A percentile compares a stretch with the other conserved stretches of the same genome.
Evolutionary conservation across 2,888 invertebrate species (phyloP).

Genomic region (Ormyrus pomaceus): DNA sequence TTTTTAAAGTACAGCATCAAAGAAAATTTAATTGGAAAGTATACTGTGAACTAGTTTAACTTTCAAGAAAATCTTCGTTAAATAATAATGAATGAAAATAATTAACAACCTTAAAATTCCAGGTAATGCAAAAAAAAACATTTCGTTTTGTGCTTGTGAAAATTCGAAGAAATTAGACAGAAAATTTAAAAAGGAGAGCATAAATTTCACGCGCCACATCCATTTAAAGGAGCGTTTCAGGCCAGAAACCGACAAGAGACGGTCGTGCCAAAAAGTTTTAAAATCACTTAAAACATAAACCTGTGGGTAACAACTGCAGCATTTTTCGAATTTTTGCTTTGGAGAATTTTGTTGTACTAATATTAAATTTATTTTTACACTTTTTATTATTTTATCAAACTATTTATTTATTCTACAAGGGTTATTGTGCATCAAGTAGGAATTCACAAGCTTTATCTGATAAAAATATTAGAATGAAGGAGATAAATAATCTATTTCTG

Average conservation of each 20-base stretch:
- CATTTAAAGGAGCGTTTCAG: conserved; percentile 47
- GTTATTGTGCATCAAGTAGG: too few species aligned
- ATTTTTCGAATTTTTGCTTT: conserved; percentile 35
- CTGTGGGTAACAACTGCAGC: conserved; percentile 44
- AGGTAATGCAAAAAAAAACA: neutral
- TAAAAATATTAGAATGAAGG: too few species aligned
- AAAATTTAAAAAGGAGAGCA: conserved; percentile 44
- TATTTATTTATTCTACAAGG: too few species aligned
- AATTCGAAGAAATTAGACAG: conserved; percentile 48
- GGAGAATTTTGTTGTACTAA: neutral
- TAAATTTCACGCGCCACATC: conserved; percentile 47
- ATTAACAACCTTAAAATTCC: conserved; percentile 23
- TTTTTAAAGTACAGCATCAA: conserved; percentile 4
- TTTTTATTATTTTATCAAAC: too few species aligned
- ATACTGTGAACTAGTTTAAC: neutral
- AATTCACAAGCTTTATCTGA: too few species aligned
- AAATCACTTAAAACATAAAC: conserved; percentile 51
- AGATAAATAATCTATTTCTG: too few species aligned
- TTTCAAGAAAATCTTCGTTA: neutral
- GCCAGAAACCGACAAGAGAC: conserved; percentile 37
- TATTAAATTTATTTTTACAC: too few species aligned
- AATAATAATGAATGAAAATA: conserved; percentile 23
- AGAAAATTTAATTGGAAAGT: conserved; percentile 34
- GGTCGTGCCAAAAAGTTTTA: conserved; percentile 51
- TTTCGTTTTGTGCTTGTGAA: conserved; percentile 23